Evolutionary conservation across 2,888 invertebrate species (phyloP).

Genomic region (Glomeris marginata): DNA sequence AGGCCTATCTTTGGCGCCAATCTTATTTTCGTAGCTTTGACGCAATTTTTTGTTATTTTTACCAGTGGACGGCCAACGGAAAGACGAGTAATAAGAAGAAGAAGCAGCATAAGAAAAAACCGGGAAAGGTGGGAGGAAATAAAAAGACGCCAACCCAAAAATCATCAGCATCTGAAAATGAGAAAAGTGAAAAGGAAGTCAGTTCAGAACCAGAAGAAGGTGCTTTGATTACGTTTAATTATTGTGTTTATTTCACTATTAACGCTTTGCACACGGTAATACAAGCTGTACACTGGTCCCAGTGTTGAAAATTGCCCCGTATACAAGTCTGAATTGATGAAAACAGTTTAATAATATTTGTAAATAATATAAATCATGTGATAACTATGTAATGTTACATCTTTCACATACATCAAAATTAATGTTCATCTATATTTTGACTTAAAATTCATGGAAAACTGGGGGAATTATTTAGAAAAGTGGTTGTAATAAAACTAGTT

Average conservation of each 20-base stretch:
- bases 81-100: conserved; percentile 28
- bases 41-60: conserved; percentile 5
- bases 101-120: conserved; percentile 26
- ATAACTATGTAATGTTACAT: too few species aligned
- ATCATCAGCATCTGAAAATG: conserved; percentile 22
- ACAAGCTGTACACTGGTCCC: too few species aligned
- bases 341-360: too few species aligned
- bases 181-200: conserved; percentile 23
- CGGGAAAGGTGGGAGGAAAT: conserved; percentile 9
- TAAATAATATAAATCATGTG: too few species aligned
- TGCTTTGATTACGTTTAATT: conserved; percentile 20
- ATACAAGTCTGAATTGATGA: too few species aligned
- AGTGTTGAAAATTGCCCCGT: too few species aligned
- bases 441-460: too few species aligned
- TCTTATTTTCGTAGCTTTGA: not conserved
- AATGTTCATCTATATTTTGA: too few species aligned
- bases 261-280: too few species aligned
- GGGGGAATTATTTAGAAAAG: too few species aligned
- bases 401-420: too few species aligned
- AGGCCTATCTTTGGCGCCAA: not conserved
- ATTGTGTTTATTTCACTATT: not conserved
- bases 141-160: not conserved
- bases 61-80: conserved; percentile 26
- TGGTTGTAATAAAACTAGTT: too few species aligned
- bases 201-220: conserved; percentile 71